phyloP scores from a whole-genome alignment of 1,140 invertebrate species.

The Zeugodacus cucurbitae region DNA sequence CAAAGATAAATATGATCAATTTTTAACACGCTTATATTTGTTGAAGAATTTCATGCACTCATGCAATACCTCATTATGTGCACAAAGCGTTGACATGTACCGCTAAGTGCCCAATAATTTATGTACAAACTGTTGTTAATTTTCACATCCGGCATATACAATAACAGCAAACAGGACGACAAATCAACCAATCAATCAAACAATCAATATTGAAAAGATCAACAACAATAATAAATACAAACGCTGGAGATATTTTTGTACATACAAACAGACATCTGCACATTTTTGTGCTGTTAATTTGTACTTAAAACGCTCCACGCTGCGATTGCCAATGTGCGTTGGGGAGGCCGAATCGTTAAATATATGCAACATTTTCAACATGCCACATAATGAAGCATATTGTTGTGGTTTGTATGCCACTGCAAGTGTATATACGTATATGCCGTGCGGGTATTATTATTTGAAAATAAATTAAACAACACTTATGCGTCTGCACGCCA shows the following conservation, averaged over 20 bases:
- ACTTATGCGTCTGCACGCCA: slow-evolving; percentile 29
- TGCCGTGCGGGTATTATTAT: background rate
- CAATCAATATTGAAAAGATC: slow-evolving; percentile 18
- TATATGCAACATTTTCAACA: background rate
- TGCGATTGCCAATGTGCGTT: background rate
- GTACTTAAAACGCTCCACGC: background rate
- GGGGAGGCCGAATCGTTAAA: background rate
- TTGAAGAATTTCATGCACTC: background rate
- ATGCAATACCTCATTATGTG: background rate
- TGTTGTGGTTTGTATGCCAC: background rate
- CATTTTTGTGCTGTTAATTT: slow-evolving; percentile 10
- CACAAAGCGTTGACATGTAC: background rate
- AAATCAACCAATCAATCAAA: slow-evolving; percentile 35
- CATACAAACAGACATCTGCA: background rate
- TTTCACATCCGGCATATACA: background rate
- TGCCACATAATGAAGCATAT: slow-evolving; percentile 21
- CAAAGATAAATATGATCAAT: no score
- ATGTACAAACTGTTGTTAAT: slow-evolving; percentile 19
- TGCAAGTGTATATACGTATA: background rate
- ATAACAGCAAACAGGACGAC: no score
- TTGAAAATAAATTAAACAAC: slow-evolving; percentile 36
- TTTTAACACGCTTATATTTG: background rate
- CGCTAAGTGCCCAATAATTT: background rate
- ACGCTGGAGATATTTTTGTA: background rate
- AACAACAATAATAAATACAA: background rate